Evolutionary conservation across 2,113 vertebrate species (phyloP), one percentile per base, ranked within the genome.

Genomic region (Tympanuchus pallidicinctus): DNA sequence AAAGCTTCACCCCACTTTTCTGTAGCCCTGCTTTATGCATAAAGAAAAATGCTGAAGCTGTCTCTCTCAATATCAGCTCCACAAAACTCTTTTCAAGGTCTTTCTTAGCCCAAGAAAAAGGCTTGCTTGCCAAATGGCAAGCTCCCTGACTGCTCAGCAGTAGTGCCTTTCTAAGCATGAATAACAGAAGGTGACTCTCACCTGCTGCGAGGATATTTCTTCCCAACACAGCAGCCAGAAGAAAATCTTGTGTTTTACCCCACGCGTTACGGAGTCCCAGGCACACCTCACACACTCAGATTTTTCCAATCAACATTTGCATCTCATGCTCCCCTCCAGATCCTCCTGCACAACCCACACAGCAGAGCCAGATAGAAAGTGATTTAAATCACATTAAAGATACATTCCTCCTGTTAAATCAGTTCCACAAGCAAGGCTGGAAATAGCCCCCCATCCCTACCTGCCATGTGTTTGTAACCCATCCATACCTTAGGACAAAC

Each of bases 1-100:
- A 45, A 89, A 0, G 0, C 14, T 32, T 24, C 67, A 40, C 20
- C 10, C 16, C 50, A 32, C 1, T 63, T 75, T 47, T n/a, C 34
- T 42, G 38, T 6, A 75, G 30, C 32, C 43, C 25, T 48, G 56
- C 47, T 36, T 80, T 45, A 59, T 47, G 61, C 20, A 5, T 7
- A 13, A 24, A 61, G 4, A 40, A 12, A 76, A 88, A 79, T 42
- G 32, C 47, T 87, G 48, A 70, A 50, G 60, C 50, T 70, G 36
- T 30, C 71, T 64, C 30, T 34, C 71, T 22, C 38, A n/a, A 25
- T 18, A 93, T n/a, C 52, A 91, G 63, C 18, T 82, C 34, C 72
- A 66, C 15, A 59, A 48, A 82, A 42, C 18, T 79, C 52, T 30
- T 43, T 56, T 76, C 36, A 17, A 34, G 17, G 17, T 59, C 16